phyloP scores from a whole-genome alignment of 1,140 invertebrate species.

The Solen grandis region DNA sequence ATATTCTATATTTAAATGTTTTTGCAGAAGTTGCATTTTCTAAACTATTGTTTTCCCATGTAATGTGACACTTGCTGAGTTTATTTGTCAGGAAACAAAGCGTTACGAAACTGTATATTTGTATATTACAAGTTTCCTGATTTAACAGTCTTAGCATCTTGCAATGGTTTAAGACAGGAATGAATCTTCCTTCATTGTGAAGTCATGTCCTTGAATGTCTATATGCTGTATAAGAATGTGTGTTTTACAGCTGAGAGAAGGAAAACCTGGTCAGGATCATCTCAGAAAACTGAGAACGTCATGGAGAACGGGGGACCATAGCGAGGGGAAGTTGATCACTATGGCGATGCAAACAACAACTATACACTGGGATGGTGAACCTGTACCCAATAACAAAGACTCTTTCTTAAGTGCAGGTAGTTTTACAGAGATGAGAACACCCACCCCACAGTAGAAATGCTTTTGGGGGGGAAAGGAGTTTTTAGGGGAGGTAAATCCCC shows the following conservation, averaged over 20 bases:
- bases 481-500: background rate
- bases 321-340: constrained; percentile 17
- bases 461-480: background rate
- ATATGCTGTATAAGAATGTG: too few relatives aligned
- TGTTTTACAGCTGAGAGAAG: constrained; percentile 53
- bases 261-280: constrained; percentile 53
- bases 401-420: background rate
- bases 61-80: too few relatives aligned
- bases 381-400: background rate
- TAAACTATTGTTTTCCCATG: too few relatives aligned
- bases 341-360: constrained; percentile 35
- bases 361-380: background rate
- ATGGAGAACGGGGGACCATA: background rate
- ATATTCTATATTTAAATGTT: too few relatives aligned
- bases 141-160: too few relatives aligned
- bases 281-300: constrained; percentile 5
- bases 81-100: too few relatives aligned
- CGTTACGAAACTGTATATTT: too few relatives aligned
- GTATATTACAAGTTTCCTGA: too few relatives aligned
- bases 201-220: too few relatives aligned
- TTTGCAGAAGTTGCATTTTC: too few relatives aligned
- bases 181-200: too few relatives aligned
- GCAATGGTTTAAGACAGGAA: too few relatives aligned
- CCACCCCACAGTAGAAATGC: background rate
- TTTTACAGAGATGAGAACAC: background rate